These are phyloP conservation scores for Percopsis omiscomaycus DNA, from an alignment of 2,797 vertebrate genomes.

Conservation along the genomic window DNA sequence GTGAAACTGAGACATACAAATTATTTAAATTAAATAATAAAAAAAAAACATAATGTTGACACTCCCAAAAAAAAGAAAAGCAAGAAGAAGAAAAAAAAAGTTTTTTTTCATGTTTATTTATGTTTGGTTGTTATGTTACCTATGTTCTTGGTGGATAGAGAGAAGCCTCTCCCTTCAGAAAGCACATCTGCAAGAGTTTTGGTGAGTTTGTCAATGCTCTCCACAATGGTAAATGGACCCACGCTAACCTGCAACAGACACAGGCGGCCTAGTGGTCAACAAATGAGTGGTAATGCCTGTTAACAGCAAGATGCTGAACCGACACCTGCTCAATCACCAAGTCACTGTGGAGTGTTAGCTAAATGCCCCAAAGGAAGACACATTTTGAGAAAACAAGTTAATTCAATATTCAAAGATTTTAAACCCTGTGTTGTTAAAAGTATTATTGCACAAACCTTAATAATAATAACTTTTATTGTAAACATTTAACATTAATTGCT, in stretches of 20 bases:
- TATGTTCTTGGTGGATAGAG: constrained; percentile 78
- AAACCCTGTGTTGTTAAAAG: too few relatives aligned
- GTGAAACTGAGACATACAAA: background rate
- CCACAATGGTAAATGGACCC: constrained; percentile 72
- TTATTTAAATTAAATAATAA: too few relatives aligned
- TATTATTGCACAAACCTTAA: too few relatives aligned
- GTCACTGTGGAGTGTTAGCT: too few relatives aligned
- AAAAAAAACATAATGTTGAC: too few relatives aligned
- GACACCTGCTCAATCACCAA: background rate
- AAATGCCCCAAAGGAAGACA: too few relatives aligned
- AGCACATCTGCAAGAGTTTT: constrained; percentile 73
- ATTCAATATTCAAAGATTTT: too few relatives aligned
- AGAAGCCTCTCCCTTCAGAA: constrained; percentile 64
- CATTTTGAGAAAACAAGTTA: too few relatives aligned
- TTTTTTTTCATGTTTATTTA: background rate
- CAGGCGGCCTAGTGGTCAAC: background rate
- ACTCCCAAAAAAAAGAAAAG: too few relatives aligned
- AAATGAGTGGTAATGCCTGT: background rate
- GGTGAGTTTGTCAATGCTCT: constrained; percentile 74
- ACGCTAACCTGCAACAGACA: constrained; percentile 59
- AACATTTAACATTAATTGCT: too few relatives aligned
- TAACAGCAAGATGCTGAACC: background rate
- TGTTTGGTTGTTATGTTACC: constrained; percentile 55
- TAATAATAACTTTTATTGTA: too few relatives aligned
- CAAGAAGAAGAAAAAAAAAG: background rate